Conservation (phyloP, 2,888 invertebrate species). For the Rhimphoctona megacephalus region DNA sequence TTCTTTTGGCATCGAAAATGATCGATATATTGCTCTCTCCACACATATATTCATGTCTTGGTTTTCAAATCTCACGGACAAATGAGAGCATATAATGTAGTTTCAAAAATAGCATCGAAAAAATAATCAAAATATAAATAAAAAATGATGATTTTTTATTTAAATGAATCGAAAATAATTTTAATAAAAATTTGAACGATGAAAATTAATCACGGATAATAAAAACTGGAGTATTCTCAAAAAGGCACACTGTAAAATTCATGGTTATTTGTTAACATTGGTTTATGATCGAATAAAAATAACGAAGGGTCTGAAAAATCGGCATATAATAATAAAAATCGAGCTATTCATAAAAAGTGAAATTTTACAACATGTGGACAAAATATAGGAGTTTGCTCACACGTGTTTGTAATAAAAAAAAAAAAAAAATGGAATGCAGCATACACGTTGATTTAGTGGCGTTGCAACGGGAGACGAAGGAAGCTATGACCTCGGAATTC, state of each 20-base stretch:
- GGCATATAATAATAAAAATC: neutral
- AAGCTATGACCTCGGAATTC: constrained; percentile 8
- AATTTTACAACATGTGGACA: neutral
- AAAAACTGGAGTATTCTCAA: neutral
- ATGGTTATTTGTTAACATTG: too few species aligned
- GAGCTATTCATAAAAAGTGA: neutral
- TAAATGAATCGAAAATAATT: neutral
- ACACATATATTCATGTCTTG: neutral
- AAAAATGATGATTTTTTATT: neutral
- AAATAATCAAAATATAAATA: neutral
- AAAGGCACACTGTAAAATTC: neutral
- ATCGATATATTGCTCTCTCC: neutral
- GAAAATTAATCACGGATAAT: neutral
- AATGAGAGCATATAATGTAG: neutral
- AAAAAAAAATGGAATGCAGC: neutral
- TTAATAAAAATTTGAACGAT: neutral
- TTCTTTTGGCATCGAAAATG: constrained; percentile 17
- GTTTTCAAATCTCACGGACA: neutral
- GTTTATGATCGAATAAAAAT: neutral
- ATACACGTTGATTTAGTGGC: neutral
- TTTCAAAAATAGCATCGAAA: neutral
- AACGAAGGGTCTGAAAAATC: neutral
- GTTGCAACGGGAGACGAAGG: neutral
- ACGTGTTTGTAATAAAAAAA: neutral
- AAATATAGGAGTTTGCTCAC: neutral